Base-by-base conservation (phyloP, 1,140 invertebrate species). In the Chironomus striatipennis region DNA sequence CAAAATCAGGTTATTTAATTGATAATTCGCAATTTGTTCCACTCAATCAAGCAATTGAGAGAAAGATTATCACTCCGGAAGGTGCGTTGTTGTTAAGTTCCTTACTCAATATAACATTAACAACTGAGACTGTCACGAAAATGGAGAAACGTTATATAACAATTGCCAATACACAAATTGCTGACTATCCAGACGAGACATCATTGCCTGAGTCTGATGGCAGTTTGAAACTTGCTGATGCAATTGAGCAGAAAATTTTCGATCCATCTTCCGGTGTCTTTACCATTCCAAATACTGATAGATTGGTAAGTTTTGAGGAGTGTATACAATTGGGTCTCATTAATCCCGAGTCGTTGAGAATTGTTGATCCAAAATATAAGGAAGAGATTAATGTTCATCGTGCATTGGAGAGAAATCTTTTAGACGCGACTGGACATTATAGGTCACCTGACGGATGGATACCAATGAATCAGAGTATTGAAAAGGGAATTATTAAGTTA, bases 271-370 rank as follows among this genome's bases (percentile, higher is more conserved):
- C 88, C 7, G 94, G 95, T 2, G 84, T 94, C 2, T 95, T 97
- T 79, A 90, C 90, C 73, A 93, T 98, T 78, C 93, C 94, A 47
- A 91, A 91, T 42, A 94, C 93, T 1, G 93, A 95, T 80, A 87
- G 92, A 78, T 83, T 93, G 42, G 88, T 96, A 5, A 91, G 93
- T 75, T 91, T 98, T 77, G 88, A 94, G 82, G 93, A 97, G 82
- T 96, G 95, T 78, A 84, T 97, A 42, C 89, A 90, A 77, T 84
- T 94, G 73, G 89, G 92, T 79, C 90, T 97, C 10, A 92, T 98
- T 65, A 90, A 96, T 82, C 88, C 91, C 3, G 84, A 89, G 74
- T 95, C 93, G 2, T 92, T 91, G 24, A 79, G 87, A 24, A 92
- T 95, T 8, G 83, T 94, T 75, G 93, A 96, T 81, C 87, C 89